These are phyloP conservation scores for Cyclura pinguis DNA, from an alignment of 2,797 vertebrate species.

Conservation along the genomic window DNA sequence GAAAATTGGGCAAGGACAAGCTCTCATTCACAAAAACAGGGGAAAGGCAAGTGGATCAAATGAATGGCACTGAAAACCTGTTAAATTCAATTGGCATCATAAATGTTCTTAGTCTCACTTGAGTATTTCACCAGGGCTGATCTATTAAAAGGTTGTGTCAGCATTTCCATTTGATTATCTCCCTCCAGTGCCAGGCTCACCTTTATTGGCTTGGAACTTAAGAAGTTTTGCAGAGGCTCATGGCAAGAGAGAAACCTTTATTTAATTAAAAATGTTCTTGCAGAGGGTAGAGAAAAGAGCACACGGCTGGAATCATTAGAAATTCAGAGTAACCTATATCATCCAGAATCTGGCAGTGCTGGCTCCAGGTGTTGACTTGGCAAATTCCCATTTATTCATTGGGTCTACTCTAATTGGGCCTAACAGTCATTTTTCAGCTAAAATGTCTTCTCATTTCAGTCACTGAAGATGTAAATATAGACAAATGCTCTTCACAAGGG, in stretches of 20 bases:
- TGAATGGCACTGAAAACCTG: conserved; percentile 78
- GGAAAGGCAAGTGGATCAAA: conserved; percentile 79
- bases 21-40: conserved; percentile 61
- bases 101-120: conserved; percentile 73
- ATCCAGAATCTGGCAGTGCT: neutral
- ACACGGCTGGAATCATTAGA: conserved; percentile 8
- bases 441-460: too few relatives aligned
- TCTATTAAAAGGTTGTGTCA: conserved; percentile 74
- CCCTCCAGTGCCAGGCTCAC: conserved; percentile 68
- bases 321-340: conserved; percentile 8
- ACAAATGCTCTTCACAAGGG: too few relatives aligned
- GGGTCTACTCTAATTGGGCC: too few relatives aligned
- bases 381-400: too few relatives aligned
- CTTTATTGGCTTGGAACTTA: conserved; percentile 64
- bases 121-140: conserved; percentile 66
- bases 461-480: too few relatives aligned
- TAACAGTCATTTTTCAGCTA: too few relatives aligned
- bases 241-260: conserved; percentile 60
- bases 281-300: too few relatives aligned
- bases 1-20: conserved; percentile 59
- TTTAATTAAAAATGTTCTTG: conserved; percentile 49
- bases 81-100: conserved; percentile 80
- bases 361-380: neutral
- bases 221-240: conserved; percentile 65
- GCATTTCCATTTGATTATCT: conserved; percentile 74